Evolutionary conservation across 2,888 invertebrate species (phyloP).

Genomic region (Scelioninae gen. 1): DNA sequence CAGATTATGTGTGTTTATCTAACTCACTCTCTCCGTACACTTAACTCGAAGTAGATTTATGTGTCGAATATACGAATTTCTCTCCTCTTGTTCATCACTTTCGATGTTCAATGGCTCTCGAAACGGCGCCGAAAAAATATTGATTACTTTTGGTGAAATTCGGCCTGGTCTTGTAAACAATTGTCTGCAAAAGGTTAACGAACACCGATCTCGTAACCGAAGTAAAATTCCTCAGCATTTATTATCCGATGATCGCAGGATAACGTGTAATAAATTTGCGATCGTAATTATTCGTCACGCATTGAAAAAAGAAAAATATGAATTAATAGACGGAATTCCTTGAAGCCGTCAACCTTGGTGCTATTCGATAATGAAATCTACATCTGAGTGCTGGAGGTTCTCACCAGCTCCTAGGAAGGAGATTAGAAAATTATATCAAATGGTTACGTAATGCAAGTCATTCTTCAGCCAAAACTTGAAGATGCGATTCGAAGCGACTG

Average conservation of each 20-base stretch:
- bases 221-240: constrained; percentile 6
- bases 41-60: no score
- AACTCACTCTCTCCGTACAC: no score
- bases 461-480: no score
- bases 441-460: background rate
- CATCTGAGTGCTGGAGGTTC: constrained; percentile 41
- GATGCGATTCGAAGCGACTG: no score
- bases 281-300: constrained; percentile 43
- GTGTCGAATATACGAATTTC: no score
- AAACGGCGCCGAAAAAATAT: background rate
- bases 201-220: background rate
- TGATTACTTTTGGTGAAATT: constrained; percentile 8
- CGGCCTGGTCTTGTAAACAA: background rate
- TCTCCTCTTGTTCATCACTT: constrained; percentile 3
- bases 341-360: constrained; percentile 63
- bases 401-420: constrained; percentile 26
- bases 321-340: constrained; percentile 63
- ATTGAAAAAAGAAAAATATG: constrained; percentile 41
- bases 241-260: constrained; percentile 15
- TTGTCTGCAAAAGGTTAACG: constrained; percentile 13
- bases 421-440: constrained; percentile 42
- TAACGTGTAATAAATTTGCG: constrained; percentile 30
- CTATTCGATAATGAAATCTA: constrained; percentile 64
- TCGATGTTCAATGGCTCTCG: background rate
- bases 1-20: no score